phyloP scores from a whole-genome alignment of 2,888 invertebrate species.

The Sclerodermus sp. region DNA sequence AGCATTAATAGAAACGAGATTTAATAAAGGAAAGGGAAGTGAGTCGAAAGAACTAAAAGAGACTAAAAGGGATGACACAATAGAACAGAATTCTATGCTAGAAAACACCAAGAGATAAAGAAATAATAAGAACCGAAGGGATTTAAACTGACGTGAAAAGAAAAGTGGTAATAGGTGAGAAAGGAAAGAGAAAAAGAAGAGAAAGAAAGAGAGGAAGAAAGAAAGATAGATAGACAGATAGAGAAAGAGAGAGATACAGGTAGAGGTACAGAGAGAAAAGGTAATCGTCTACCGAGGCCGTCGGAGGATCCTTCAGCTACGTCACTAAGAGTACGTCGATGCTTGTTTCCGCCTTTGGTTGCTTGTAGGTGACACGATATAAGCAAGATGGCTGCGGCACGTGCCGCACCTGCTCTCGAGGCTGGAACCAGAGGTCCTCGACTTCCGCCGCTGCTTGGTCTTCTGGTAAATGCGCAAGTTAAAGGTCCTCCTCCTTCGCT shows the following conservation, averaged over 20 bases:
- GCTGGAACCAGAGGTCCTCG: conserved; percentile 75
- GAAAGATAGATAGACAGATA: conserved; percentile 14
- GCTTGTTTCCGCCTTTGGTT: conserved; percentile 49
- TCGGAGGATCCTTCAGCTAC: conserved; percentile 57
- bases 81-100: no score
- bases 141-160: neutral
- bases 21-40: no score
- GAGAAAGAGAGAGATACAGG: conserved; percentile 24
- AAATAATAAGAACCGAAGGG: no score
- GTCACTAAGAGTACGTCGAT: conserved; percentile 56
- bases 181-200: neutral
- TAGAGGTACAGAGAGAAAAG: conserved; percentile 21
- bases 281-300: conserved; percentile 54
- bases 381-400: conserved; percentile 92
- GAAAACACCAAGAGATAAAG: no score
- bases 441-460: conserved; percentile 64
- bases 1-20: no score
- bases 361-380: conserved; percentile 80
- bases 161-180: neutral
- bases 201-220: conserved; percentile 12
- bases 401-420: conserved; percentile 91
- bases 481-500: conserved; percentile 60
- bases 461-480: conserved; percentile 60
- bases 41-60: no score
- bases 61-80: no score